Evolutionary conservation across 2,888 invertebrate species (phyloP).

Genomic region (Eueremaeus valkanovi): DNA sequence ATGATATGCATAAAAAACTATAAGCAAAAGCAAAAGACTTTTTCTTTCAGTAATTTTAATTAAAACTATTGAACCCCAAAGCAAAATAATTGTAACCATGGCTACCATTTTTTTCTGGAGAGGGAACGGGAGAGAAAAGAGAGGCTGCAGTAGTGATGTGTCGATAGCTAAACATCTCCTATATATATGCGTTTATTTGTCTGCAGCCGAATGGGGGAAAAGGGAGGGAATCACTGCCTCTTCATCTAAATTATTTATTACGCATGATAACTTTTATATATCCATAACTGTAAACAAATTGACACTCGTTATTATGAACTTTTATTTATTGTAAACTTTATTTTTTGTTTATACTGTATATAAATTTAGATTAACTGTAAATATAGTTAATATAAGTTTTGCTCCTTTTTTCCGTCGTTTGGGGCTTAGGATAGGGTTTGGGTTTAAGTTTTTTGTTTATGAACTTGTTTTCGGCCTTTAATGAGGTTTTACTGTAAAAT

Average conservation of each 20-base stretch:
- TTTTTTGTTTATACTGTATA: too few species aligned
- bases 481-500: too few species aligned
- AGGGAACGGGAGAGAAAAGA: not conserved
- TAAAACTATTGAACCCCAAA: not conserved
- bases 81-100: not conserved
- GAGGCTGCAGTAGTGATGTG: not conserved
- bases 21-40: not conserved
- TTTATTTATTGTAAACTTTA: too few species aligned
- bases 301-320: too few species aligned
- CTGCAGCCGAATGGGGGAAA: not conserved
- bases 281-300: too few species aligned
- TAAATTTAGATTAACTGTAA: too few species aligned
- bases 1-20: not conserved
- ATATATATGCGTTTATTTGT: not conserved
- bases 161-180: not conserved
- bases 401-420: too few species aligned
- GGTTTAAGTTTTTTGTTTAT: too few species aligned
- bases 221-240: not conserved
- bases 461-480: too few species aligned
- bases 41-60: not conserved
- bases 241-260: conserved; percentile 14
- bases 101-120: not conserved
- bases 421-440: too few species aligned
- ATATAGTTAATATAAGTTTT: too few species aligned
- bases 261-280: not conserved